A percentile compares a stretch with the other conserved stretches of the same genome.
Conservation (phyloP, 2,113 vertebrate genomes). For the Mesocricetus auratus region DNA sequence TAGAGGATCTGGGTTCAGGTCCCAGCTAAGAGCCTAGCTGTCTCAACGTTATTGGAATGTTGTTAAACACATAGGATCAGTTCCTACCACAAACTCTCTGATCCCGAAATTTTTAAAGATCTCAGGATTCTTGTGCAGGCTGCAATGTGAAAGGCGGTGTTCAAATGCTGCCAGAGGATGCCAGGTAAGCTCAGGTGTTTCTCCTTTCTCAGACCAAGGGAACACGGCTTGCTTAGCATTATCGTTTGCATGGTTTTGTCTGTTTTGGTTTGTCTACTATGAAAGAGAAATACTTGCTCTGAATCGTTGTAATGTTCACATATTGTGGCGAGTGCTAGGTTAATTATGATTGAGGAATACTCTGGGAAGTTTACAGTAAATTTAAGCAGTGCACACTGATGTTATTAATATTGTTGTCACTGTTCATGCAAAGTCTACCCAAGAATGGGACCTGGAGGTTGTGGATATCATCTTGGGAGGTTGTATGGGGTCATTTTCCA, state of each 20-base stretch:
- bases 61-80: slow-evolving; percentile 24
- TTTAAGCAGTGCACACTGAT: neutral
- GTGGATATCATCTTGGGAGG: neutral
- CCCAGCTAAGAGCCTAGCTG: neutral
- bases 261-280: neutral
- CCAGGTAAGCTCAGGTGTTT: neutral
- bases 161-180: neutral
- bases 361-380: neutral
- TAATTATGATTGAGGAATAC: slow-evolving; percentile 2
- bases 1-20: neutral
- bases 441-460: neutral
- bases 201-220: neutral
- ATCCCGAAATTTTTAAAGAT: slow-evolving; percentile 15
- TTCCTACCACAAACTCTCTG: neutral
- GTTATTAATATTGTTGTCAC: neutral
- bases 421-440: neutral
- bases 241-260: neutral
- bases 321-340: neutral
- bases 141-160: neutral
- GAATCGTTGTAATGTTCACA: neutral
- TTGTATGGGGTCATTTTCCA: neutral
- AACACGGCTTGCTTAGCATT: neutral
- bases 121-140: neutral
- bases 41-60: neutral
- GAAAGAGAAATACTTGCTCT: neutral